A percentile compares a stretch with the other conserved stretches of the same genome.
These are phyloP conservation scores for Perodicticus potto DNA, from an alignment of 2,797 vertebrate species.

Conservation along the genomic window DNA sequence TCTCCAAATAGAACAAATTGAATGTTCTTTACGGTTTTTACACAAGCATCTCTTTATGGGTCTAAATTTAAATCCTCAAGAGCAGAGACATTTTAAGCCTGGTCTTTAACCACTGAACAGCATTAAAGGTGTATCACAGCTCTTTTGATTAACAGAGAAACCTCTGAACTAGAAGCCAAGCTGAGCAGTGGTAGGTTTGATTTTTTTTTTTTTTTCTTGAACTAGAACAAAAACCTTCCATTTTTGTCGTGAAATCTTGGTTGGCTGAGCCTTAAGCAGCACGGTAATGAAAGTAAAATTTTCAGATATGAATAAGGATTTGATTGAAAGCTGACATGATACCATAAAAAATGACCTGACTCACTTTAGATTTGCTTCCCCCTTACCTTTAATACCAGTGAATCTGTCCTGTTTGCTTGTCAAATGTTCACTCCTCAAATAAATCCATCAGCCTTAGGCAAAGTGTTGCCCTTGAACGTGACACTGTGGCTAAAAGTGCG, in stretches of 20 bases:
- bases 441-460: background rate
- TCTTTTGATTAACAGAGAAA: conserved; percentile 84
- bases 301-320: conserved; percentile 72
- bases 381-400: background rate
- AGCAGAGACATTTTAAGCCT: conserved; percentile 65
- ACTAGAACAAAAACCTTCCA: conserved; percentile 80
- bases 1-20: conserved; percentile 83
- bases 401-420: background rate
- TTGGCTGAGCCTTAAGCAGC: conserved; percentile 68
- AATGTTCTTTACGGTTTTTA: conserved; percentile 76
- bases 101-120: conserved; percentile 70
- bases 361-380: conserved; percentile 11
- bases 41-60: conserved; percentile 80
- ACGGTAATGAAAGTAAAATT: conserved; percentile 75
- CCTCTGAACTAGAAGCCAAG: conserved; percentile 78
- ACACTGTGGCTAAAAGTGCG: background rate
- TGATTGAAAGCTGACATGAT: conserved; percentile 69
- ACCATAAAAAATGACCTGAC: conserved; percentile 62
- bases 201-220: conserved; percentile 71
- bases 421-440: background rate
- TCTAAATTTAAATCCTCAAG: conserved; percentile 84
- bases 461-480: background rate
- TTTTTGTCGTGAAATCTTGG: conserved; percentile 75
- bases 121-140: conserved; percentile 53
- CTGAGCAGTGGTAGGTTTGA: conserved; percentile 77